These are phyloP conservation scores for Dasypus novemcinctus DNA, from an alignment of 2,113 vertebrate species.

Conservation along the genomic window DNA sequence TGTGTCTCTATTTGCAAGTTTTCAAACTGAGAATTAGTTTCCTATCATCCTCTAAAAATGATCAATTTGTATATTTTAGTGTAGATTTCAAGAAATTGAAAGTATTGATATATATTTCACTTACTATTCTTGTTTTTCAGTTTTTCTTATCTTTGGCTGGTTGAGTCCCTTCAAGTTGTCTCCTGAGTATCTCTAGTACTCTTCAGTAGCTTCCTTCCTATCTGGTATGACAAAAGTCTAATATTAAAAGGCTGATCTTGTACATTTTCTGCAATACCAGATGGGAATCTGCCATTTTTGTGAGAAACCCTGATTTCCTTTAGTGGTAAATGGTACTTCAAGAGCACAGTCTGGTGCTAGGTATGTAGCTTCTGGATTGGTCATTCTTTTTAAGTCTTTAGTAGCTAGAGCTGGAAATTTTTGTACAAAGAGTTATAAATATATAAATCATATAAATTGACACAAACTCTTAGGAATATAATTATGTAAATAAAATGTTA, in stretches of 20 bases:
- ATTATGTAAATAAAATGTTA: not conserved
- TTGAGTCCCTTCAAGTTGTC: not conserved
- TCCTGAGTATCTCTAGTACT: not conserved
- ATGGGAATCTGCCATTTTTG: not conserved
- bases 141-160: not conserved
- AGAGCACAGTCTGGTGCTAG: not conserved
- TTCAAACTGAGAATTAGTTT: not conserved
- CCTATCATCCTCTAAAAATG: not conserved
- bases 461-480: not conserved
- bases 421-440: not conserved
- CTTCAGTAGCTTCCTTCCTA: not conserved
- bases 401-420: not conserved
- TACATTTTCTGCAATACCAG: not conserved
- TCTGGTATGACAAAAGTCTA: not conserved
- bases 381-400: not conserved
- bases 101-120: not conserved
- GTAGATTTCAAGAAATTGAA: not conserved
- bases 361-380: not conserved
- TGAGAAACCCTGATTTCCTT: not conserved
- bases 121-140: not conserved
- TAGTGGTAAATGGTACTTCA: not conserved
- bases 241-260: not conserved
- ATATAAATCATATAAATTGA: not conserved
- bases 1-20: not conserved
- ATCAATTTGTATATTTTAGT: not conserved